Evolutionary conservation across 2,888 invertebrate species (phyloP).

Genomic region (Eremobia ochroleuca): DNA sequence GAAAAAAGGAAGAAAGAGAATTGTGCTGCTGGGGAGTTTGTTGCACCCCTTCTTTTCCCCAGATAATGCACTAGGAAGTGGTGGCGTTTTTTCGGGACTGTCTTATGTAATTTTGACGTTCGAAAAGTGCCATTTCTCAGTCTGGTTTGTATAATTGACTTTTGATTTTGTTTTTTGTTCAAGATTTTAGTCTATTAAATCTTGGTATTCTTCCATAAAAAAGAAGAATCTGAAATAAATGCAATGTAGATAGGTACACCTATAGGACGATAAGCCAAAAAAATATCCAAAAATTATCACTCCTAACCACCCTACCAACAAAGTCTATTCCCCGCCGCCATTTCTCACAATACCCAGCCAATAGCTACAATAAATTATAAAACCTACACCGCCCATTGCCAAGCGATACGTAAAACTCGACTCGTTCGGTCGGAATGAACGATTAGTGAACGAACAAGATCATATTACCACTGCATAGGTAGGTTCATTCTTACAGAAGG

Average conservation of each 20-base stretch:
- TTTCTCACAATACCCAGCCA: slow-evolving; percentile 55
- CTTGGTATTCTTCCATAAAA: neutral
- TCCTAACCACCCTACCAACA: neutral
- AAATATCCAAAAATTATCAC: slow-evolving; percentile 7
- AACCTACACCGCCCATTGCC: slow-evolving; percentile 74
- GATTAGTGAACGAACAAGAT: slow-evolving; percentile 84
- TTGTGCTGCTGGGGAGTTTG: neutral
- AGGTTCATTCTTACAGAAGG: slow-evolving; percentile 50
- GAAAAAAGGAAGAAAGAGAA: neutral
- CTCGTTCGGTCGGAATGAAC: slow-evolving; percentile 82
- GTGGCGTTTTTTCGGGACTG: neutral
- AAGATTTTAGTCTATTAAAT: neutral
- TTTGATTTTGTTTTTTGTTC: neutral
- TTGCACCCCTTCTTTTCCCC: neutral
- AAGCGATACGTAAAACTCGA: slow-evolving; percentile 84
- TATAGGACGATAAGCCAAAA: neutral
- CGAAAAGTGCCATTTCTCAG: neutral
- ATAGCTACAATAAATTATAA: slow-evolving; percentile 71
- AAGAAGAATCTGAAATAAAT: neutral
- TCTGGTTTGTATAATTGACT: neutral
- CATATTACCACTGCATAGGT: slow-evolving; percentile 75
- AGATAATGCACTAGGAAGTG: neutral
- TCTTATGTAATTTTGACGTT: neutral
- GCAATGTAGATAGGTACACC: neutral
- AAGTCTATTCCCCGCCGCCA: slow-evolving; percentile 13